phyloP scores from a whole-genome alignment of 2,888 invertebrate species.

The Lucinisca nassula region DNA sequence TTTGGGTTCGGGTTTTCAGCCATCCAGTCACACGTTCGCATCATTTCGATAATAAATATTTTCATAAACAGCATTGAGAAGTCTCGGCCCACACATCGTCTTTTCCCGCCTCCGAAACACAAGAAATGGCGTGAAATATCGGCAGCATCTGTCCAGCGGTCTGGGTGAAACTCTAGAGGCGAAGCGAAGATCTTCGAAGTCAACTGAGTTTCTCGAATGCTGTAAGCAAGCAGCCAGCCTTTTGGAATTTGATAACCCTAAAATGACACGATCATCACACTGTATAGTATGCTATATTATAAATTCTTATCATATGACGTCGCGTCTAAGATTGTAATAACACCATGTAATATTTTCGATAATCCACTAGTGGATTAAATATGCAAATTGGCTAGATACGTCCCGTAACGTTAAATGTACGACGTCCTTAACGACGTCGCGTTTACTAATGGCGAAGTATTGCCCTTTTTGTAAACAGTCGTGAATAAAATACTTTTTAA shows the following conservation, averaged over 20 bases:
- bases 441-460: no score
- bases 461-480: no score
- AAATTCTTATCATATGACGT: no score
- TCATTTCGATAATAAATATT: slow-evolving; percentile 49
- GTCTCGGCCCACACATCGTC: slow-evolving; percentile 57
- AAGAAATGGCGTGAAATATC: slow-evolving; percentile 44
- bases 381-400: no score
- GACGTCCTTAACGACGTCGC: no score
- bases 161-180: slow-evolving; percentile 43
- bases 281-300: no score
- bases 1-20: slow-evolving; percentile 31
- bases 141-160: slow-evolving; percentile 37
- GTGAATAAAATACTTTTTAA: no score
- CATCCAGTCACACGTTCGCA: slow-evolving; percentile 42
- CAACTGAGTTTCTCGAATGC: slow-evolving; percentile 50
- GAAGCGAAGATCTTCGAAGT: slow-evolving; percentile 35
- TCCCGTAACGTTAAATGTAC: no score
- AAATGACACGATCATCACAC: no score
- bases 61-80: slow-evolving; percentile 48
- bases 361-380: no score
- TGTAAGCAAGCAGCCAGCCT: slow-evolving; percentile 52
- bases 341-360: no score
- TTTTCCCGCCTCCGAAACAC: slow-evolving; percentile 48
- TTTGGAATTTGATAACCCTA: slow-evolving; percentile 57
- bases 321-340: no score